A percentile compares a stretch with the other conserved stretches of the same genome.
Evolutionary conservation across 2,888 invertebrate species (phyloP).

Genomic region (Stratiomys singularior): DNA sequence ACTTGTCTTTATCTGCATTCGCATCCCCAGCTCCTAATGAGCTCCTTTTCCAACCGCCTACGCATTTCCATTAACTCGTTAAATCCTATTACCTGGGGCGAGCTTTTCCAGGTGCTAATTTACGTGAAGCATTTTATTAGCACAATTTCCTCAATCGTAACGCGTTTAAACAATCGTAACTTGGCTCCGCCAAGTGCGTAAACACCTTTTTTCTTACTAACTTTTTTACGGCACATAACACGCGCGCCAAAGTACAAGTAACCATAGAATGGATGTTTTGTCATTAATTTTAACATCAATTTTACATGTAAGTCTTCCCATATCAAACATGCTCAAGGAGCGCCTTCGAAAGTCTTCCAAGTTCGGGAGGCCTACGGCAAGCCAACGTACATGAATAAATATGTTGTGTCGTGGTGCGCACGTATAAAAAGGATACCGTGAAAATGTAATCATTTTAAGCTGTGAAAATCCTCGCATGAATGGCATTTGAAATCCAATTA

Average conservation of each 20-base stretch:
- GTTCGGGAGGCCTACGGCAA: not conserved
- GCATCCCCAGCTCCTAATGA: too few species aligned
- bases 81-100: too few species aligned
- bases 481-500: slow-evolving; percentile 8
- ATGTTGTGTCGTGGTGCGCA: not conserved
- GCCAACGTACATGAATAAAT: not conserved
- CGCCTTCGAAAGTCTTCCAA: not conserved
- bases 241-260: not conserved
- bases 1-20: too few species aligned
- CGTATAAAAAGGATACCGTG: not conserved
- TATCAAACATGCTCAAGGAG: not conserved
- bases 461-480: slow-evolving; percentile 3
- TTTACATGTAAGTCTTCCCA: not conserved
- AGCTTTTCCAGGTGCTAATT: not conserved
- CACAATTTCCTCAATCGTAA: not conserved
- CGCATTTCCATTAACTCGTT: too few species aligned
- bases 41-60: too few species aligned
- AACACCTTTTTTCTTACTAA: too few species aligned
- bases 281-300: slow-evolving; percentile 11
- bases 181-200: not conserved
- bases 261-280: not conserved
- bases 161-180: not conserved
- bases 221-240: not conserved
- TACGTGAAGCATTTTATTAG: not conserved
- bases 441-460: slow-evolving; percentile 8